Conservation (phyloP, 2,797 vertebrate species). For the Tragelaphus eurycerus region DNA sequence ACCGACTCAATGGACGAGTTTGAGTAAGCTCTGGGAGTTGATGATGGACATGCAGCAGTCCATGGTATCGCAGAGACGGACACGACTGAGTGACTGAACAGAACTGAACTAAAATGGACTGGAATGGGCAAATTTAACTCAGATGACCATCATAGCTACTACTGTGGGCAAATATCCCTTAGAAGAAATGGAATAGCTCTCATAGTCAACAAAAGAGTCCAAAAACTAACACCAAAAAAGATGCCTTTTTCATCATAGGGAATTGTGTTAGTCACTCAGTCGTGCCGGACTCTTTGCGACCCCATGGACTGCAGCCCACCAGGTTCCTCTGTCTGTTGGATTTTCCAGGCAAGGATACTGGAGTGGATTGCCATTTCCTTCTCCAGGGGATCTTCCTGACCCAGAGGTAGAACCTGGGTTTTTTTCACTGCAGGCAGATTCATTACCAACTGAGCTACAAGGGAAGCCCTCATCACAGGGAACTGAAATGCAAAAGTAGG, state of each 20-base stretch:
- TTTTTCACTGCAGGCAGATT: background rate
- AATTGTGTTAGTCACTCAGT: background rate
- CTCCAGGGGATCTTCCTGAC: background rate
- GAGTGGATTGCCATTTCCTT: background rate
- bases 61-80: background rate
- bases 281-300: fast-evolving
- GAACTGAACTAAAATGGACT: background rate
- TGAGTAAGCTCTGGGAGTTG: background rate
- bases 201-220: background rate
- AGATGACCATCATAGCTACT: background rate
- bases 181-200: background rate
- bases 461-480: background rate
- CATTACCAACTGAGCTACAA: background rate
- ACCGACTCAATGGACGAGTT: background rate
- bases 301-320: background rate
- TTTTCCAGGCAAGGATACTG: background rate
- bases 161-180: background rate
- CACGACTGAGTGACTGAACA: background rate
- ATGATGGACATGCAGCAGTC: background rate
- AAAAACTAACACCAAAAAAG: background rate
- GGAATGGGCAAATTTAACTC: background rate
- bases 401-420: background rate
- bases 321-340: background rate
- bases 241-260: background rate
- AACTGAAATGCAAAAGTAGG: background rate